phyloP scores from a whole-genome alignment of 2,888 invertebrate species.

The Euproctis similis region DNA sequence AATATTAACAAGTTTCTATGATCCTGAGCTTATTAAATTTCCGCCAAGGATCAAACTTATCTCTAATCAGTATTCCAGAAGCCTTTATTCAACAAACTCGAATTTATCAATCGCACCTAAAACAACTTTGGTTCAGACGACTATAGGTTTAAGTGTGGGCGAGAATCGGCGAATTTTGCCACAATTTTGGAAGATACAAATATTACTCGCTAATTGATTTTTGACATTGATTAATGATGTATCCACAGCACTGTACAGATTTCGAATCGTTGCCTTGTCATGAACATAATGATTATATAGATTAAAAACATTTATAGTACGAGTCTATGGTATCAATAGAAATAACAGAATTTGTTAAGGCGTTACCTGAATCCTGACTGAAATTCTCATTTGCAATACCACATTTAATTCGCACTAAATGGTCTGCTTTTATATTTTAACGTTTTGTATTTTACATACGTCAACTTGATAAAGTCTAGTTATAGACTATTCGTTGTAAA shows the following conservation, averaged over 20 bases:
- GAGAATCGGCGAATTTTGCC: constrained; percentile 10
- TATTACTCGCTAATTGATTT: constrained; percentile 26
- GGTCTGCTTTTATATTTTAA: too few species aligned
- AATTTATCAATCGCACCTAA: constrained; percentile 2
- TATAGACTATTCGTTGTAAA: too few species aligned
- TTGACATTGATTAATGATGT: constrained; percentile 25
- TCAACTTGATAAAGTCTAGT: too few species aligned
- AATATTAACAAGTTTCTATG: too few species aligned
- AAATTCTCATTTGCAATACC: too few species aligned
- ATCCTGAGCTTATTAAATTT: neutral
- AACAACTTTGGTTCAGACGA: constrained; percentile 5
- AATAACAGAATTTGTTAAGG: too few species aligned
- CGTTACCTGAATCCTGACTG: too few species aligned
- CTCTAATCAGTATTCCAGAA: constrained; percentile 1
- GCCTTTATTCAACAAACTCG: neutral
- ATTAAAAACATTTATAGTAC: constrained; percentile 12
- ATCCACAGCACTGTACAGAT: constrained; percentile 8
- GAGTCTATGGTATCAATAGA: constrained; percentile 7
- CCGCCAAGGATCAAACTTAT: neutral
- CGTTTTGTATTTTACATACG: too few species aligned
- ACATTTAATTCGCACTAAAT: too few species aligned
- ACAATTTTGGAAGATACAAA: constrained; percentile 8
- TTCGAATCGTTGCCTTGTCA: constrained; percentile 34
- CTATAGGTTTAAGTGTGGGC: constrained; percentile 5
- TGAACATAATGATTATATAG: constrained; percentile 39